phyloP scores from a whole-genome alignment of 2,888 invertebrate genomes.

The Epicampocera succincta region DNA sequence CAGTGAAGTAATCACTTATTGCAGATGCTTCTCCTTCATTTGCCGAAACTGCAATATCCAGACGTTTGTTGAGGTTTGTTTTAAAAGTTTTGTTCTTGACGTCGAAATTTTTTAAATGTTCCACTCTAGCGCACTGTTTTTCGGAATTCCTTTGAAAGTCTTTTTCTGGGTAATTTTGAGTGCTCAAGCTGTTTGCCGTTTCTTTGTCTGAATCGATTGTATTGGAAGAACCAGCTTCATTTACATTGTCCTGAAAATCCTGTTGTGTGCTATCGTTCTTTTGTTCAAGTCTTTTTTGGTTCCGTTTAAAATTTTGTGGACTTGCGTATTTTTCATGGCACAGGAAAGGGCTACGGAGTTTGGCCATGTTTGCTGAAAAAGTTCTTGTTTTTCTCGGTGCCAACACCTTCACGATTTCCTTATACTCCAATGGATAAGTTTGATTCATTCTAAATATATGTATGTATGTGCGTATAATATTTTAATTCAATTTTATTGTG shows the following conservation, averaged over 20 bases:
- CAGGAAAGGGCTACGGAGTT: constrained; percentile 18
- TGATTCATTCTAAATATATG: constrained; percentile 1
- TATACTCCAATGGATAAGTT: not conserved
- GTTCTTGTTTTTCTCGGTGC: not conserved
- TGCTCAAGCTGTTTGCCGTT: not conserved
- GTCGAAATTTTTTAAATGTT: too few species aligned
- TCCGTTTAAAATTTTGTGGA: not conserved
- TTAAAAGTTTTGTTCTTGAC: not conserved
- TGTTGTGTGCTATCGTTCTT: not conserved
- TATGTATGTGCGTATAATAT: too few species aligned
- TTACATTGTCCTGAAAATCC: not conserved
- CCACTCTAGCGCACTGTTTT: not conserved
- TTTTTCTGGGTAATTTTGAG: not conserved
- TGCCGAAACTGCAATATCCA: not conserved
- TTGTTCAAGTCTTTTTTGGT: not conserved
- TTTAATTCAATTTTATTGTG: too few species aligned
- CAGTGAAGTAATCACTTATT: constrained; percentile 15
- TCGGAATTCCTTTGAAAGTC: not conserved
- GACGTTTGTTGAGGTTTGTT: not conserved
- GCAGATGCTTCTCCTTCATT: not conserved
- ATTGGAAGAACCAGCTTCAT: not conserved
- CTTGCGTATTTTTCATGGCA: not conserved
- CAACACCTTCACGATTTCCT: not conserved
- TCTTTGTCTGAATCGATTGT: not conserved
- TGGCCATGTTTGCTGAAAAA: constrained; percentile 18